Conservation (phyloP, 2,888 invertebrate genomes). For the Apamea monoglypha region DNA sequence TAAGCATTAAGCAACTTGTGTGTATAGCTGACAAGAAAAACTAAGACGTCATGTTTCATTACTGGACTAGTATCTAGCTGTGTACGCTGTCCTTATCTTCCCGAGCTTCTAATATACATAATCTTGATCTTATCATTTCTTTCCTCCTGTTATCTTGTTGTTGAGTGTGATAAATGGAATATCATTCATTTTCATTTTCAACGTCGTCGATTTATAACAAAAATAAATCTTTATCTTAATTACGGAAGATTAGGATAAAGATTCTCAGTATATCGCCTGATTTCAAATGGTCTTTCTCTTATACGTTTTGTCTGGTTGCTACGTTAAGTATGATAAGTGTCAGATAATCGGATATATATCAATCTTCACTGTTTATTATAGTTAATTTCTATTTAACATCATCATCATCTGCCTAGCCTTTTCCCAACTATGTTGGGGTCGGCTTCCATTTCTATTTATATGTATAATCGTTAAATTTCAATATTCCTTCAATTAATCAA, state of each 20-base stretch:
- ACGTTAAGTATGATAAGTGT: neutral
- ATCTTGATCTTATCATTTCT: neutral
- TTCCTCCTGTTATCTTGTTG: neutral
- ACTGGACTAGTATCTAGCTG: constrained; percentile 11
- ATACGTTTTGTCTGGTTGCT: neutral
- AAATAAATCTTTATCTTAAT: neutral
- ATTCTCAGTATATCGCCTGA: neutral
- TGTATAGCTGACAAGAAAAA: constrained; percentile 1
- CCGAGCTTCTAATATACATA: neutral
- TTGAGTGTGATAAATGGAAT: neutral
- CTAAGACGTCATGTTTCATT: neutral
- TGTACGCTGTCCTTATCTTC: neutral
- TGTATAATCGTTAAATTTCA: too few relatives aligned
- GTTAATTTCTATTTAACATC: neutral
- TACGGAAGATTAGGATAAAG: neutral
- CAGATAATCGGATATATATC: neutral
- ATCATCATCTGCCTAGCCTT: too few relatives aligned
- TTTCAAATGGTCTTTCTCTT: neutral
- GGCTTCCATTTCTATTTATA: too few relatives aligned
- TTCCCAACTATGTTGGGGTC: too few relatives aligned
- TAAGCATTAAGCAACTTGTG: constrained; percentile 1
- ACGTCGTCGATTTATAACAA: neutral
- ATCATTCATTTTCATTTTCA: neutral
- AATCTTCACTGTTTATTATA: neutral
- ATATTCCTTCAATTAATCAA: neutral